Evolutionary conservation across 2,888 invertebrate species (phyloP), one percentile per base, ranked within the genome.

Genomic region (Acanthoscelides obtectus): DNA sequence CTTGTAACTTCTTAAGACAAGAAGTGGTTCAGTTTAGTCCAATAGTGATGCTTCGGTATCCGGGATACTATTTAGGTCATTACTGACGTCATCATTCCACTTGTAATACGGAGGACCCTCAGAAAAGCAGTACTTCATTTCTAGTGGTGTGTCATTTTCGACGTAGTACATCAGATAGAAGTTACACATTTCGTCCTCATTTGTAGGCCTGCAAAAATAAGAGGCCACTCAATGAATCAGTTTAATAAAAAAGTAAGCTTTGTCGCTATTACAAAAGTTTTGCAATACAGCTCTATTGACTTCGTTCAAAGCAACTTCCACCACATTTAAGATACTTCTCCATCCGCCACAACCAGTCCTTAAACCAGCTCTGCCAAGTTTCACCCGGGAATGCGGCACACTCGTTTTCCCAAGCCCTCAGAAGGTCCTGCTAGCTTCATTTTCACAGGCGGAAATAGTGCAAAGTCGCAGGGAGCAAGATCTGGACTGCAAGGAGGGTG

Each of bases 101-200:
- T 91, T 93, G 84, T 94, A 97, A 76, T 84, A 84, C 0, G 98
- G 97, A 0, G 97, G 95, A 5, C 98, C 98, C 70, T 87, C 85
- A 3, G 92, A 90, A 83, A 96, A 96, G 84, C 94, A 96, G 81
- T 94, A 94, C 84, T 94, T 94, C 85, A 90, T 91, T 0, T 91
- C 85, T 2, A 96, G 85, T 0, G 95, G 94, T 1, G 90, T 88
- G 19, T 89, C 90, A 70, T 92, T 89, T 70, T 95, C 90, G 0
- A 96, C 94, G 87, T 94, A 97, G 84, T 97, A 97, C 95, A 97
- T 95, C 0, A 97, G 84, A 85, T 97, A 97, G 86, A 97, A 96
- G 86, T 97, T 97, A 87, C 97, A 97, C 97, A 97, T 97, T 86
- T 97, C 97, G 79, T 97, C 95, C 19, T 91, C 89, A 82, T 94